These are phyloP conservation scores for Leucopsar rothschildi DNA, from an alignment of 2,113 vertebrate species.

Conservation along the genomic window DNA sequence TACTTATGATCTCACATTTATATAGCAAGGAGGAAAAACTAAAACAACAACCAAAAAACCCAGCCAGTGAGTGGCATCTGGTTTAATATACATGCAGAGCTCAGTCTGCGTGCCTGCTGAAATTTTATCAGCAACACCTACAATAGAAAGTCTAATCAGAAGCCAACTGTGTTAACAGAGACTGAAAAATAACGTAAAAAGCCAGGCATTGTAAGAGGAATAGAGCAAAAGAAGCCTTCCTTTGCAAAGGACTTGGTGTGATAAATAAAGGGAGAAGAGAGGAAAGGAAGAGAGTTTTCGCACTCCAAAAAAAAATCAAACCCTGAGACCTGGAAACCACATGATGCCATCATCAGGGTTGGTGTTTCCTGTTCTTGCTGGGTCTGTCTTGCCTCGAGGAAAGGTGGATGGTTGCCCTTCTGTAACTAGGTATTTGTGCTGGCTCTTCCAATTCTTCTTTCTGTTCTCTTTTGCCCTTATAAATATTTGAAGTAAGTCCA, in stretches of 20 bases:
- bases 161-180: slow-evolving; percentile 1
- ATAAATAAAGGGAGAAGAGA: neutral
- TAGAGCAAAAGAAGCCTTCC: neutral
- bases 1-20: neutral
- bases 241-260: neutral
- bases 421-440: neutral
- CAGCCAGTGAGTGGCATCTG: neutral
- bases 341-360: neutral
- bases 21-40: neutral
- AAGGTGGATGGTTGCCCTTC: neutral
- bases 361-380: neutral
- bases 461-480: neutral
- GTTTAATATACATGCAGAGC: neutral
- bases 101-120: slow-evolving; percentile 25
- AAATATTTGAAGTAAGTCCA: neutral
- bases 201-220: neutral
- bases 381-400: neutral
- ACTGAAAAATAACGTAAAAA: neutral
- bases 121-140: slow-evolving; percentile 48
- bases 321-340: neutral
- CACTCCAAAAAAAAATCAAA: neutral
- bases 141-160: slow-evolving; percentile 35
- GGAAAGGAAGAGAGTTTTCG: neutral
- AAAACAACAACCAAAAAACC: neutral
- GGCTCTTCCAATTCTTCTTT: neutral